Conservation (phyloP, 2,797 vertebrate genomes). For the Sebastes paucispinis region DNA sequence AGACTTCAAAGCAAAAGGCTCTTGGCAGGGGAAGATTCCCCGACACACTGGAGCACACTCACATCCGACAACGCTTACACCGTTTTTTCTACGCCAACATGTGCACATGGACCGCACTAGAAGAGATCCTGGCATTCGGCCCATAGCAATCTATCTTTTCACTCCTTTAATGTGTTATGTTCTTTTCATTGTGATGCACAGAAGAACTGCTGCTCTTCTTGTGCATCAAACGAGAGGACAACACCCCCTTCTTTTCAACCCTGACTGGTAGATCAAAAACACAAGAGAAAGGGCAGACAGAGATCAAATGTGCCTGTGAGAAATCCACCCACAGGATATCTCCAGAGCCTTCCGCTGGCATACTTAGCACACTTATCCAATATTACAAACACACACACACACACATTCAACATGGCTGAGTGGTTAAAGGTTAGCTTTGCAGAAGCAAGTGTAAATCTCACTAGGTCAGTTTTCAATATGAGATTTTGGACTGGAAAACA, state of each 20-base stretch:
- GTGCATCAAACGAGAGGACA: slow-evolving; percentile 38
- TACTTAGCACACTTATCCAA: background rate
- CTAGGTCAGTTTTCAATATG: slow-evolving; percentile 12
- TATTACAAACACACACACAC: background rate
- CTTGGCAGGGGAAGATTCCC: slow-evolving; percentile 48
- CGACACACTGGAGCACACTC: slow-evolving; percentile 19
- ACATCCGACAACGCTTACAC: slow-evolving; percentile 14
- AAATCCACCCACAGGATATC: slow-evolving; percentile 51
- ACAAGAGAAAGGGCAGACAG: slow-evolving; percentile 49
- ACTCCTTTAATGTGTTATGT: slow-evolving; percentile 29
- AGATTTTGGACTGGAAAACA: background rate
- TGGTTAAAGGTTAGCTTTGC: slow-evolving; percentile 13
- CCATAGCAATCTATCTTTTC: slow-evolving; percentile 4
- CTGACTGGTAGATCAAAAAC: slow-evolving; percentile 59
- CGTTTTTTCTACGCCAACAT: slow-evolving; percentile 5
- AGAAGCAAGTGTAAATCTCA: background rate
- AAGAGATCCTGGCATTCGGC: background rate
- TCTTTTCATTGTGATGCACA: slow-evolving; percentile 28
- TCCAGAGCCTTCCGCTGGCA: slow-evolving; percentile 25
- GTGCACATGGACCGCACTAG: background rate
- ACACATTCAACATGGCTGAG: background rate
- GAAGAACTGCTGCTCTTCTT: slow-evolving; percentile 40
- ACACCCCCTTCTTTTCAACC: slow-evolving; percentile 27
- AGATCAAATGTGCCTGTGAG: slow-evolving; percentile 70
- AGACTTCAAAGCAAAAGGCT: slow-evolving; percentile 68